Evolutionary conservation across 2,888 invertebrate species (phyloP), one percentile per base, ranked within the genome.

Genomic region (Ypsolopha scabrella): DNA sequence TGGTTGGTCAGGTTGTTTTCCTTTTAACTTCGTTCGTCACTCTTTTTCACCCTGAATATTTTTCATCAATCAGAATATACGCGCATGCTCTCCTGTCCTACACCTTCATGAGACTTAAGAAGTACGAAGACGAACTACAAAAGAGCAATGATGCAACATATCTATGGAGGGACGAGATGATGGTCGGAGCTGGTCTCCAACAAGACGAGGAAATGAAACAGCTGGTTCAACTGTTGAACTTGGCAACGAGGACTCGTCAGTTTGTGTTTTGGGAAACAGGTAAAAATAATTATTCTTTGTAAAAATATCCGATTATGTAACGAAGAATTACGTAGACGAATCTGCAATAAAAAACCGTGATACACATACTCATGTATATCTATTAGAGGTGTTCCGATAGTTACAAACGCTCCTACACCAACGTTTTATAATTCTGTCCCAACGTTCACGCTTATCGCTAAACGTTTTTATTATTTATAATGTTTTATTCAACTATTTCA

Each of bases 221-320:
- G 49, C 56, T 82, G 51, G 49, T 72, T 55, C 70, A 73, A 11
- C 57, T 83, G 13, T 52, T 83, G 37, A 73, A 72, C 41, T 56
- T 81, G 54, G 81, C 79, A 1, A 67, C 56, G 6, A 68, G 75
- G 24, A 76, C 60, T 39, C 71, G 65, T 2, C 93, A 91, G 51
- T 88, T 89, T 62, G 92, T 92, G 62, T 95, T 94, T 92, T 97
- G 97, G 97, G 90, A 91, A 44, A 92, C 93, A 54, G 90, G 87
- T 87, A 36, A 73, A 74, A 9, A 44, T 44, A 38, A 10, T 7
- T 38, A 53, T 46, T 52, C 36, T 35, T 36, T 13, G 4, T 14
- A 39, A 11, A 6, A 11, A 39, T 39, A 10, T 39, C 6, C 6
- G n/a, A n/a, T n/a, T n/a, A n/a, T n/a, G n/a, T n/a, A n/a, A n/a